Conservation (phyloP, 2,888 invertebrate genomes). For the Synanthedon formicaeformis region DNA sequence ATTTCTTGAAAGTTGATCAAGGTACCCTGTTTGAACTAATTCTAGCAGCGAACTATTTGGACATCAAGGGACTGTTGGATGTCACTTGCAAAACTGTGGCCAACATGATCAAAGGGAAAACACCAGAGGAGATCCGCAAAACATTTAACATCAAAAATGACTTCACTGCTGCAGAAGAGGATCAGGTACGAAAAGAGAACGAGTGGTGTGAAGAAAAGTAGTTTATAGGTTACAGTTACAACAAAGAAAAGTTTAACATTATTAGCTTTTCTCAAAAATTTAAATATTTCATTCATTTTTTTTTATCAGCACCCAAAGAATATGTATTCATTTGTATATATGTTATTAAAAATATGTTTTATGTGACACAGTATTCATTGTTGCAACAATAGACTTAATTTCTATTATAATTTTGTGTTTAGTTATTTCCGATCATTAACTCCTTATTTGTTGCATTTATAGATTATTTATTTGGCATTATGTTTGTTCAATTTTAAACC, state of each 20-base stretch:
- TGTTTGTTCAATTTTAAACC: no score
- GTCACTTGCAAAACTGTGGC: slow-evolving; percentile 99
- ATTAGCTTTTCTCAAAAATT: not conserved
- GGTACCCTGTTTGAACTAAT: slow-evolving; percentile 96
- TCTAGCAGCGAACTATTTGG: slow-evolving; percentile 96
- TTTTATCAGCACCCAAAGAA: not conserved
- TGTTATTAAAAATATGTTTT: not conserved
- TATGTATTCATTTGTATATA: not conserved
- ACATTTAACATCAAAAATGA: slow-evolving; percentile 98
- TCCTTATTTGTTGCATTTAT: no score
- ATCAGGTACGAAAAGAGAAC: slow-evolving; percentile 96
- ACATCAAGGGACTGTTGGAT: slow-evolving; percentile 94
- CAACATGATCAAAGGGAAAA: slow-evolving; percentile 98
- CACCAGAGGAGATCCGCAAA: slow-evolving; percentile 96
- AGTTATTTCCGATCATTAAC: no score
- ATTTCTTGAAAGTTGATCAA: slow-evolving; percentile 98
- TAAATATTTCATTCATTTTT: not conserved
- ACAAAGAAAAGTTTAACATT: no score
- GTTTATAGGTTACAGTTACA: slow-evolving; percentile 7
- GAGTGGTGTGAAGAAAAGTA: slow-evolving; percentile 94
- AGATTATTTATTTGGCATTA: no score
- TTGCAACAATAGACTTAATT: not conserved
- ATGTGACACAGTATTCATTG: not conserved
- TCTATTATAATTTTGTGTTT: no score
- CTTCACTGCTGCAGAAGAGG: slow-evolving; percentile 95